A percentile compares a stretch with the other conserved stretches of the same genome.
Conservation (phyloP, 2,113 vertebrate species). For the Columbina picui region DNA sequence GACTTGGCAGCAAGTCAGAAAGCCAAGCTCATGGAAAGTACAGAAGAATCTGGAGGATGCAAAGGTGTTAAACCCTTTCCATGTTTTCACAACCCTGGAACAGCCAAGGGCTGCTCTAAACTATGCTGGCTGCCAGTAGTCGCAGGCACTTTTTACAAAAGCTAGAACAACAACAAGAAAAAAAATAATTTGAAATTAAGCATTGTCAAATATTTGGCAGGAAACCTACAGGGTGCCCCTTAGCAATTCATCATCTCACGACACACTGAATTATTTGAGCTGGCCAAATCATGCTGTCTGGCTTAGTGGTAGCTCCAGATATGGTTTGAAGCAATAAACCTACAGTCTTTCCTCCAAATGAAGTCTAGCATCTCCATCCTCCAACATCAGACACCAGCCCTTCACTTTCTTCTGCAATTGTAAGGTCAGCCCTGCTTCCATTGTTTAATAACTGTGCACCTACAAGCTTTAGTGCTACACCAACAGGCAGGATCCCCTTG, state of each 20-base stretch:
- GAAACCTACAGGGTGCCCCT: neutral
- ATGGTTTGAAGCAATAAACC: neutral
- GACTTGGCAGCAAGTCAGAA: conserved; percentile 14
- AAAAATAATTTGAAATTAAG: neutral
- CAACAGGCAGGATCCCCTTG: neutral
- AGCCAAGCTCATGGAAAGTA: neutral
- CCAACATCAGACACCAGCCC: neutral
- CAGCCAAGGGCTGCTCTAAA: neutral
- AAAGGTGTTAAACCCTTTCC: conserved; percentile 4
- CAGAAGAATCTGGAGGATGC: neutral
- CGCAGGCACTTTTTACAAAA: neutral
- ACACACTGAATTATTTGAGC: neutral
- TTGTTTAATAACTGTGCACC: neutral
- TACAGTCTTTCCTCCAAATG: neutral
- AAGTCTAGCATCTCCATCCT: neutral
- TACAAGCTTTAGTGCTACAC: neutral
- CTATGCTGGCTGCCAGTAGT: neutral
- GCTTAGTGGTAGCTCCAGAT: neutral
- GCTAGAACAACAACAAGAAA: neutral
- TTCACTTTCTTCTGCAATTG: neutral
- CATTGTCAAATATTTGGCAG: neutral
- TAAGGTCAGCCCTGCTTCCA: neutral
- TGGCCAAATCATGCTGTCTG: neutral
- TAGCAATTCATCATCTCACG: neutral
- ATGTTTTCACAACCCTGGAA: neutral